Evolutionary conservation across 1,140 invertebrate genomes (phyloP).

Genomic region (Harpegnathos saltator): DNA sequence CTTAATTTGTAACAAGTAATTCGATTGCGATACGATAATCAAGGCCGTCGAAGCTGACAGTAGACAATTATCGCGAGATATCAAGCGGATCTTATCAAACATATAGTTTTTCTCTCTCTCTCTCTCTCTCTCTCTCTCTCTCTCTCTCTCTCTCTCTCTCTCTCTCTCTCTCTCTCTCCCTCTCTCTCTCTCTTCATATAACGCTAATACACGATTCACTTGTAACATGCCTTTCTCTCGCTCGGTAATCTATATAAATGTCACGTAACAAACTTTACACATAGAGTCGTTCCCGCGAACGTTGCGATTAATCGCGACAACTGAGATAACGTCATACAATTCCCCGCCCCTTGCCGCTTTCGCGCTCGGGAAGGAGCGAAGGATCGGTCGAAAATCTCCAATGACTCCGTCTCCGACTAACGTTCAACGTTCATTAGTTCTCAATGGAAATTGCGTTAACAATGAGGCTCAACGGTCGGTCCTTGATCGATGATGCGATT

Average conservation of each 20-base stretch:
- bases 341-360: background rate
- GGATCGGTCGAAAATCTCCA: background rate
- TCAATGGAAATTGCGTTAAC: background rate
- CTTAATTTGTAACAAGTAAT: conserved; percentile 53
- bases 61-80: conserved; percentile 46
- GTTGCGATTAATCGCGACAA: background rate
- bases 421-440: conserved; percentile 6
- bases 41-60: conserved; percentile 57
- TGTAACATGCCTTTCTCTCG: conserved; percentile 18
- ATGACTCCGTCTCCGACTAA: background rate
- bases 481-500: background rate
- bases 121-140: too few species aligned
- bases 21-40: conserved; percentile 51
- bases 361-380: background rate
- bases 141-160: too few species aligned
- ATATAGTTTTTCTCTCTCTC: conserved; percentile 26
- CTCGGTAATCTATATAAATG: conserved; percentile 24
- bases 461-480: background rate
- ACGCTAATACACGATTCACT: conserved; percentile 19
- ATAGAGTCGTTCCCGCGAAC: background rate
- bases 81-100: conserved; percentile 45
- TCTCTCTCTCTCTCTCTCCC: too few species aligned
- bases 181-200: too few species aligned
- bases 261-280: conserved; percentile 42
- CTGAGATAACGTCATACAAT: background rate